A percentile compares a stretch with the other conserved stretches of the same genome.
Conservation (phyloP, 37 sponge, comb jelly and placozoan genomes). For the Aphrocallistes beatrix region DNA sequence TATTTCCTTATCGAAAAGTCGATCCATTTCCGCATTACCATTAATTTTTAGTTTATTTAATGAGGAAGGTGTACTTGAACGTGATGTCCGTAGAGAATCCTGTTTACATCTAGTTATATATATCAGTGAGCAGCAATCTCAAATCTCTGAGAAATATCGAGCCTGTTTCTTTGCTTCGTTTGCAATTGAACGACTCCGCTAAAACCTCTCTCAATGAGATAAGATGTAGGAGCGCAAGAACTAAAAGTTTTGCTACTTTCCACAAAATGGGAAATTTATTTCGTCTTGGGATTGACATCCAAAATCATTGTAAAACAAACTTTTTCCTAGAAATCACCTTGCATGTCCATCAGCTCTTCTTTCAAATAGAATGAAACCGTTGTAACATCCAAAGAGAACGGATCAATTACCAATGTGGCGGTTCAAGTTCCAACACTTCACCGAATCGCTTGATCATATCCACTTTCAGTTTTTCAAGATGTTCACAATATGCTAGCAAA, state of each 20-base stretch:
- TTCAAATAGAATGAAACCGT: not conserved
- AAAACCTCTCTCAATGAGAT: constrained; percentile 14
- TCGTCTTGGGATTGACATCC: constrained; percentile 2
- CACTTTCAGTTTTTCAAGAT: not conserved
- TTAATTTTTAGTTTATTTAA: not conserved
- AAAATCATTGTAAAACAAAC: not conserved
- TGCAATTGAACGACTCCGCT: not conserved
- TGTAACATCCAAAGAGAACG: constrained; percentile 6
- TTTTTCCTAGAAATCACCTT: not conserved
- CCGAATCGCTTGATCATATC: constrained; percentile 1
- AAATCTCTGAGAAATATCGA: constrained; percentile 18
- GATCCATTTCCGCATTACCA: no score
- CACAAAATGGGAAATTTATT: not conserved
- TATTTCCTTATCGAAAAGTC: no score
- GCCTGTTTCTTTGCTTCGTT: constrained; percentile 13
- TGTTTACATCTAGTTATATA: not conserved
- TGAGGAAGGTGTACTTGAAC: not conserved
- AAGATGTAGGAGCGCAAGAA: not conserved
- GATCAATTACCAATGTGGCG: not conserved
- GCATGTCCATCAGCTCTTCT: no score
- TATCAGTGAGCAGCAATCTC: constrained; percentile 16
- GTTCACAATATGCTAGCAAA: constrained; percentile 14
- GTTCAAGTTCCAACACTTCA: not conserved
- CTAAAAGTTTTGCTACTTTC: not conserved
- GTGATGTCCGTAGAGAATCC: not conserved